These are phyloP conservation scores for Danionella cerebrum DNA, from an alignment of 2,113 vertebrate genomes.

Conservation along the genomic window DNA sequence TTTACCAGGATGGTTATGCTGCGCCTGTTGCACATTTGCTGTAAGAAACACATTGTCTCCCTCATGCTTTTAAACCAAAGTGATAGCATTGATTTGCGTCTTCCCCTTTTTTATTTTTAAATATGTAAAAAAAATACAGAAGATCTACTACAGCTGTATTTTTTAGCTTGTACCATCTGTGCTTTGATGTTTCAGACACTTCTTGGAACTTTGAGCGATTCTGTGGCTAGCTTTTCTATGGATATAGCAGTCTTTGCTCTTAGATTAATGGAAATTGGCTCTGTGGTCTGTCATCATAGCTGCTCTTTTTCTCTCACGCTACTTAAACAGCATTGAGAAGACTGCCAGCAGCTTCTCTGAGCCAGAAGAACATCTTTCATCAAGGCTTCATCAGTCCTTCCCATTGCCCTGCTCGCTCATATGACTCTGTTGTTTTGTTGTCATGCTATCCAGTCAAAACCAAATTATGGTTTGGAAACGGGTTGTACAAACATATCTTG, in stretches of 20 bases:
- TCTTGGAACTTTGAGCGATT: slow-evolving; percentile 16
- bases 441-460: slow-evolving; percentile 5
- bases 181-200: slow-evolving; percentile 3
- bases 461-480: neutral
- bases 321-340: neutral
- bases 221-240: slow-evolving; percentile 1
- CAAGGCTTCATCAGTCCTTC: neutral
- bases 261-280: slow-evolving; percentile 18
- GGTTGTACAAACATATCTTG: slow-evolving; percentile 16
- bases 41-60: too few relatives aligned
- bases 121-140: neutral
- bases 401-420: neutral
- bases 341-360: neutral
- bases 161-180: neutral
- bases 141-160: neutral
- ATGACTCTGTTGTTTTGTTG: slow-evolving; percentile 7
- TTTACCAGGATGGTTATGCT: too few relatives aligned
- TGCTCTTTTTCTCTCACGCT: slow-evolving; percentile 14
- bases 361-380: slow-evolving; percentile 14
- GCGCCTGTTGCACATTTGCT: too few relatives aligned
- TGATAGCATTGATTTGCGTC: neutral
- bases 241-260: slow-evolving; percentile 10
- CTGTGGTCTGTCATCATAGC: slow-evolving; percentile 23
- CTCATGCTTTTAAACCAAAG: neutral
- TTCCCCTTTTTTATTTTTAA: neutral